Base-by-base conservation (phyloP, 2,797 vertebrate genomes). In the Sitta carolinensis region DNA sequence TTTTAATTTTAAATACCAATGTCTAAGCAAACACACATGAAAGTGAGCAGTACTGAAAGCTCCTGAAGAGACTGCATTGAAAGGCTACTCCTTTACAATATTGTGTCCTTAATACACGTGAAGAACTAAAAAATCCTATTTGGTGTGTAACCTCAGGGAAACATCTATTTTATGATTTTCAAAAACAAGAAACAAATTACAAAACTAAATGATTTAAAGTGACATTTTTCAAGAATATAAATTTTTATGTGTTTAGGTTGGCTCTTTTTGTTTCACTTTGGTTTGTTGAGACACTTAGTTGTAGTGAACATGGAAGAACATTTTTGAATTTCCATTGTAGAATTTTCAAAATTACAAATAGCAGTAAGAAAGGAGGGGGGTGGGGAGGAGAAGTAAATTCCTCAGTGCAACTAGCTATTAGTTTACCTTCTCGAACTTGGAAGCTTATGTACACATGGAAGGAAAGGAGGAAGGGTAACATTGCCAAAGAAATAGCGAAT, bases 381-480 rank as follows among this genome's bases (percentile, higher is more conserved):
- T 42, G 3, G 2, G 13, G 2, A 5, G 3, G 2, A 9, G 3
- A 11, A 58, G 2, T 32, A 59, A 47, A n/a, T 26, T 57, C 13
- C 7, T 22, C 18, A 11, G 21, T 45, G 26, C 62, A 77, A 63
- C 4, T 10, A 52, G 9, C 2, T 45, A 8, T 32, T 42, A 38
- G 8, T 85, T 87, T 59, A 20, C 23, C 18, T 17, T 16, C 14
- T 55, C 50, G 78, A 11, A 84, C 4, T 36, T 78, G 45, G 30
- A 51, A 42, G 4, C 8, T 81, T 63, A 75, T 23, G 5, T 9
- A 48, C 8, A 16, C 12, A 4, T 16, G 4, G 32, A 85, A 89
- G 13, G 11, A 80, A 92, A 29, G 11, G 7, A 2, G 32, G 16
- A 58, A 59, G 11, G 67, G 17, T 1, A 66, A 73, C 4, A 54